Percentiles rank a stretch among this genome's conserved stretches.
Evolutionary conservation across 2,888 invertebrate genomes (phyloP).

Genomic region (Oligia strigilis): DNA sequence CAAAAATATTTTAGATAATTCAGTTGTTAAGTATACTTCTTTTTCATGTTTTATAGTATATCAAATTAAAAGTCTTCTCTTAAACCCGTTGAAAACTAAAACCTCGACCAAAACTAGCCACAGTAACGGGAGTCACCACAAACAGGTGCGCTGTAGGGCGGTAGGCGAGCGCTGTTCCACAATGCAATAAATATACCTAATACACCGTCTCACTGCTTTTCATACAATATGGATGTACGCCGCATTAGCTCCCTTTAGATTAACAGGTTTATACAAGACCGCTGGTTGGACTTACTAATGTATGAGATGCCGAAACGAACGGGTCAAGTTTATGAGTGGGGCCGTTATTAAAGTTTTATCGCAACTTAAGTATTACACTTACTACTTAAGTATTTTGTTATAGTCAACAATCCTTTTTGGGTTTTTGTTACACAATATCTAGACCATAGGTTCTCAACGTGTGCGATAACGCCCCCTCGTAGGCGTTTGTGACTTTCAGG

Average conservation of each 20-base stretch:
- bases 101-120: conserved; percentile 47
- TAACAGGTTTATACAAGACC: conserved; percentile 78
- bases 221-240: conserved; percentile 79
- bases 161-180: conserved; percentile 65
- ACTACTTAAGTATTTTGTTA: background rate
- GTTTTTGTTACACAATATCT: background rate
- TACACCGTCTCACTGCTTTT: conserved; percentile 72
- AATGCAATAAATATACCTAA: conserved; percentile 77
- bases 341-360: conserved; percentile 26
- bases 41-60: background rate
- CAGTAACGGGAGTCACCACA: conserved; percentile 61
- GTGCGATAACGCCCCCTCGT: background rate
- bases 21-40: background rate
- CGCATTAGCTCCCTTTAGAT: conserved; percentile 83
- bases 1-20: background rate
- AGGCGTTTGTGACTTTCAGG: background rate
- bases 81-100: background rate
- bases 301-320: conserved; percentile 65
- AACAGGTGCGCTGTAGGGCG: conserved; percentile 67
- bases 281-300: conserved; percentile 80
- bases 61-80: background rate
- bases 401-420: background rate
- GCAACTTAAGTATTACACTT: background rate
- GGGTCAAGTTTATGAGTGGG: conserved; percentile 29
- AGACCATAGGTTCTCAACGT: background rate